phyloP scores from a whole-genome alignment of 2,888 invertebrate genomes.

The Rutpela maculata region DNA sequence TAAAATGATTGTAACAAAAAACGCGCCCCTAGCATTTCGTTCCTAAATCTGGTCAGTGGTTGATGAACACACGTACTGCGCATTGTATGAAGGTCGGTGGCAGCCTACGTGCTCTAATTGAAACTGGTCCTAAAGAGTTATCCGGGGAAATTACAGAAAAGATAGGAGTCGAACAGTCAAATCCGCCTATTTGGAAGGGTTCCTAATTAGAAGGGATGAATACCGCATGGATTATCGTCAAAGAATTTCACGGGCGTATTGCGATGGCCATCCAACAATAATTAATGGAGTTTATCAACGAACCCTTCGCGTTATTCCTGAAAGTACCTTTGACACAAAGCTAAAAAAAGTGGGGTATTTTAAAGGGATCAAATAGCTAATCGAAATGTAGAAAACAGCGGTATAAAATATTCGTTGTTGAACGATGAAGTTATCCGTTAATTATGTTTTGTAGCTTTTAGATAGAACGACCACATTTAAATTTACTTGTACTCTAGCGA shows the following conservation, averaged over 20 bases:
- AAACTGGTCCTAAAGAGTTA: not conserved
- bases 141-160: not conserved
- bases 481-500: not conserved
- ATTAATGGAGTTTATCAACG: not conserved
- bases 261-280: not conserved
- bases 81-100: not conserved
- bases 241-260: conserved; percentile 7
- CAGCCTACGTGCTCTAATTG: not conserved
- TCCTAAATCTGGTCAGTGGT: not conserved
- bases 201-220: not conserved
- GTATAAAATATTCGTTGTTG: not conserved
- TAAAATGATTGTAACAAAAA: not conserved
- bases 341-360: not conserved
- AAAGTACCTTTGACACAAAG: not conserved
- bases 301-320: not conserved
- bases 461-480: not conserved
- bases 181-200: not conserved
- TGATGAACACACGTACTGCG: not conserved
- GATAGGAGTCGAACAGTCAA: not conserved
- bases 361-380: not conserved
- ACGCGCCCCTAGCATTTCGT: not conserved
- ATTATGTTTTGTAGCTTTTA: not conserved
- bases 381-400: not conserved
- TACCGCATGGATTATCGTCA: conserved; percentile 4
- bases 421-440: not conserved